phyloP scores from a whole-genome alignment of 2,888 invertebrate species.

The Glomeris marginata region DNA sequence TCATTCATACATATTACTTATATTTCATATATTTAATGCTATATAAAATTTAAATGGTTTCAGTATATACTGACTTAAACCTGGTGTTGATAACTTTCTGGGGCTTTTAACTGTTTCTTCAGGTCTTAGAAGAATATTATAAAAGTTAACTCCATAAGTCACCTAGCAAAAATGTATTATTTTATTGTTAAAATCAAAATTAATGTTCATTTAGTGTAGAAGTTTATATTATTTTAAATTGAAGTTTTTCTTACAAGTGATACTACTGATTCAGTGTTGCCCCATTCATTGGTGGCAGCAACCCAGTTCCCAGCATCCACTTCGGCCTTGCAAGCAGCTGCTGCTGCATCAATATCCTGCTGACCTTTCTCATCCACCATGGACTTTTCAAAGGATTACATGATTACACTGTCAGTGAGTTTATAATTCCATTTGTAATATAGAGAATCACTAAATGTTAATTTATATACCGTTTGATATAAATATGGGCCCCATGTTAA shows the following conservation, averaged over 20 bases:
- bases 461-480: constrained; percentile 51
- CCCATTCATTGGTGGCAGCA: constrained; percentile 49
- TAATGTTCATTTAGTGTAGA: no score
- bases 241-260: constrained; percentile 25
- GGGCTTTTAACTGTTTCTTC: neutral
- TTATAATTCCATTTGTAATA: neutral
- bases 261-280: constrained; percentile 43
- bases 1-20: no score
- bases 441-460: no score
- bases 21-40: no score
- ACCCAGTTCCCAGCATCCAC: constrained; percentile 42
- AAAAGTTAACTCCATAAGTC: constrained; percentile 56
- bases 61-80: no score
- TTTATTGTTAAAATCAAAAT: no score
- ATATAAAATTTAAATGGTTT: no score
- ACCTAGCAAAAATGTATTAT: constrained; percentile 14
- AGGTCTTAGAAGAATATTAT: constrained; percentile 47
- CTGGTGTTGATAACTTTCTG: no score
- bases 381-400: constrained; percentile 22
- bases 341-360: constrained; percentile 41
- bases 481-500: constrained; percentile 69
- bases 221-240: no score
- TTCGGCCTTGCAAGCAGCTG: constrained; percentile 40
- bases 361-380: constrained; percentile 53
- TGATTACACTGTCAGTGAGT: neutral